Evolutionary conservation across 1,140 invertebrate species (phyloP), one percentile per base, ranked within the genome.

Genomic region (Stenopsyche tienmushanensis): DNA sequence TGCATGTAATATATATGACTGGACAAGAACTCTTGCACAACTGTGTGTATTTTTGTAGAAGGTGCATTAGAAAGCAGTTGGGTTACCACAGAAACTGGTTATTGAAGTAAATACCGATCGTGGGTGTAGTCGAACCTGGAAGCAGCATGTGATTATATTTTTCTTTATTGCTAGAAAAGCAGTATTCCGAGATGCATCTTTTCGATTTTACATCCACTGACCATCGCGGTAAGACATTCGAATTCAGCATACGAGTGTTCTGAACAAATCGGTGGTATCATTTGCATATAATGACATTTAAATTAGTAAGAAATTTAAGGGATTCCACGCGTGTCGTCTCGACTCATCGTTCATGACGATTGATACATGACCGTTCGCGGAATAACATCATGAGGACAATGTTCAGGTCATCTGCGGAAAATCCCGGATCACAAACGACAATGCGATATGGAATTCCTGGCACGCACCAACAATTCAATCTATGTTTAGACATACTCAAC

Each of bases 41-140:
- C 5, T 7, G 29, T 13, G 13, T 7, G 13, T 13, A 57, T 41
- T 57, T 57, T 57, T 54, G 52, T 54, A 34, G 39, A 54, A 57
- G 34, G 54, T 57, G 54, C 54, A 57, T 57, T 57, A 57, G 54
- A 57, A 57, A 57, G 54, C 54, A 57, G 54, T 57, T 57, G 21
- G 54, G 23, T 57, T 41, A 57, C 29, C 23, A 25, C 8, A 29
- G n/a, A 57, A 57, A 57, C 54, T 57, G 54, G 54, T 57, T 57
- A 34, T 20, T 2, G 21, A 24, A 57, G 54, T 57, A 39, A 39
- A 57, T 18, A 5, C 34, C 7, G 54, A 23, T 13, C 47, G 18
- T 21, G 18, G 29, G 54, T 57, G 10, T 57, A 13, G 18, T 42
- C 39, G 54, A 39, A 57, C 21, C 23, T 24, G 24, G 26, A 26